Evolutionary conservation across 1,140 invertebrate genomes (phyloP).

Genomic region (Drosophila tsacasi): DNA sequence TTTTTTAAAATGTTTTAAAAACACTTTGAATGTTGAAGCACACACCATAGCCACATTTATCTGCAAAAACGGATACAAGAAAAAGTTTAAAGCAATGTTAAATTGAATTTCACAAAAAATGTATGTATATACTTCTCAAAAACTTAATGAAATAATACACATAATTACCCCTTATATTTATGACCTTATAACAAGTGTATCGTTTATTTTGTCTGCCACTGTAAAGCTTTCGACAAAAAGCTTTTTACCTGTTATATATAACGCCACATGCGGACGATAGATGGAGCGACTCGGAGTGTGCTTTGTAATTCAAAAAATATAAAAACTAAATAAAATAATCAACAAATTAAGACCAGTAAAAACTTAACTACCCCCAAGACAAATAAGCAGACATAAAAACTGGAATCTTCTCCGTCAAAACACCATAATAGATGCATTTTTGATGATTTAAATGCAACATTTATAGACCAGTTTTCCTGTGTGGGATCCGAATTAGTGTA

Average conservation of each 20-base stretch:
- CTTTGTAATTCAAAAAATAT: neutral
- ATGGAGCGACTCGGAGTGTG: neutral
- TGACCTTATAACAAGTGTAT: neutral
- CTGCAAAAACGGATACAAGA: neutral
- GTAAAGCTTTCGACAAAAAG: slow-evolving; percentile 37
- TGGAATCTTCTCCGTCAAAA: slow-evolving; percentile 13
- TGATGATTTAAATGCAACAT: slow-evolving; percentile 26
- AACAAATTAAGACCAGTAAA: neutral
- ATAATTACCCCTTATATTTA: neutral
- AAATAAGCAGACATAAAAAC: slow-evolving; percentile 9
- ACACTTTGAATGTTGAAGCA: neutral
- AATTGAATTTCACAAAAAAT: neutral
- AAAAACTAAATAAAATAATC: slow-evolving; percentile 1
- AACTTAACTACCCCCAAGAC: neutral
- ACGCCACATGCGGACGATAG: neutral
- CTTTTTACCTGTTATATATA: neutral
- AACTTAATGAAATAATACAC: neutral
- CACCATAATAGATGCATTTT: slow-evolving; percentile 18
- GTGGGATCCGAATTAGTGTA: slow-evolving; percentile 28
- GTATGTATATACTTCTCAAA: too few relatives aligned
- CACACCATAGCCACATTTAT: neutral
- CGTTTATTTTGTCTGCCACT: slow-evolving; percentile 8
- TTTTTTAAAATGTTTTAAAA: too few relatives aligned
- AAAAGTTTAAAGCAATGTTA: neutral
- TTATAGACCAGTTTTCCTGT: slow-evolving; percentile 28